Conservation (phyloP, 2,113 vertebrate genomes). For the Oreochromis spilurus region DNA sequence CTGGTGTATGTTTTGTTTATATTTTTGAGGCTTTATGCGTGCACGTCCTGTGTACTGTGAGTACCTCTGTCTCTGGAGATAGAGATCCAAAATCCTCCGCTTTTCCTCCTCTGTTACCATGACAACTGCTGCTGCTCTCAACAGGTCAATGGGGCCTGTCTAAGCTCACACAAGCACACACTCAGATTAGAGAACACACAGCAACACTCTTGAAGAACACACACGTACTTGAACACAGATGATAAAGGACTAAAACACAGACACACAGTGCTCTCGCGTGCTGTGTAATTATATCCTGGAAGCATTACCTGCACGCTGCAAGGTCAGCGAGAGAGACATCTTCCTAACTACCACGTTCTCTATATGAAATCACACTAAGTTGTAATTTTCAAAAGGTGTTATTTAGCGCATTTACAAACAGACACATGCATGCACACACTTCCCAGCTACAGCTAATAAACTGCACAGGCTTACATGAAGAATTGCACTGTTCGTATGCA, state of each 20-base stretch:
- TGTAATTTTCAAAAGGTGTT: constrained; percentile 13
- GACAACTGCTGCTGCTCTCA: constrained; percentile 66
- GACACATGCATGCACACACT: not conserved
- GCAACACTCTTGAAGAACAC: not conserved
- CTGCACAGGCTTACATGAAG: not conserved
- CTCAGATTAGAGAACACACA: not conserved
- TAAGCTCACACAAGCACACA: constrained; percentile 19
- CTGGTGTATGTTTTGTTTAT: not conserved
- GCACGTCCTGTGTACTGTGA: constrained; percentile 4
- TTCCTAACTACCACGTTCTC: constrained; percentile 8
- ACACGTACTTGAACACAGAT: not conserved
- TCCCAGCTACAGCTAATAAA: not conserved
- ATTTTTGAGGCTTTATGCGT: not conserved
- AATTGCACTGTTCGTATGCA: not conserved
- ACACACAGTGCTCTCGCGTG: not conserved
- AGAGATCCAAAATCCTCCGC: constrained; percentile 48
- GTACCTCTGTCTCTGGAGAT: constrained; percentile 37
- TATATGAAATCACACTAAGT: constrained; percentile 25
- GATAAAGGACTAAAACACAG: not conserved
- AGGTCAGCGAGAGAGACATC: constrained; percentile 33
- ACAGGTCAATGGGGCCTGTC: constrained; percentile 59
- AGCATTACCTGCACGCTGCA: constrained; percentile 33
- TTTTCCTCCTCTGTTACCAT: constrained; percentile 64
- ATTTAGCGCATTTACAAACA: not conserved
- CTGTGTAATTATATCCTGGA: constrained; percentile 46